A percentile compares a stretch with the other conserved stretches of the same genome.
phyloP scores from a whole-genome alignment of 2,797 vertebrate genomes.

The Odontamblyopus lacepedii region DNA sequence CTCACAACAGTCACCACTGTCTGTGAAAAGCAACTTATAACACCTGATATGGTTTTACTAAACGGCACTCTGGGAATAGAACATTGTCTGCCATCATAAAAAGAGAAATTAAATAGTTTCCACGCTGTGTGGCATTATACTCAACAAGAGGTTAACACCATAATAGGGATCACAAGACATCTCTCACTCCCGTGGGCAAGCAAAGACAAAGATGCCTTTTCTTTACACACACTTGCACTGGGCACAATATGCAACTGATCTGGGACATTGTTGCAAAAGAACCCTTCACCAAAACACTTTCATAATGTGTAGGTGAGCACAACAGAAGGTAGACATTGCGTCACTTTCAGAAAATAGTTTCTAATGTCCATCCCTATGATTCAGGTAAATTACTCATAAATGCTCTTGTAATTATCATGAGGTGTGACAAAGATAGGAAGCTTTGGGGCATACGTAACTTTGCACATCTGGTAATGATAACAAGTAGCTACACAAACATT shows the following conservation, averaged over 20 bases:
- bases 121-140: conserved; percentile 59
- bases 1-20: conserved; percentile 34
- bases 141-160: conserved; percentile 70
- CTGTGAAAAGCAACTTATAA: conserved; percentile 33
- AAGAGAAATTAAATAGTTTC: conserved; percentile 59
- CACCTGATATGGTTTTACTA: conserved; percentile 63
- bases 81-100: conserved; percentile 34
- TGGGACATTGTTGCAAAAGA: conserved; percentile 54
- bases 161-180: conserved; percentile 80
- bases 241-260: conserved; percentile 56
- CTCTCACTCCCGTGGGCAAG: conserved; percentile 49
- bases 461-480: conserved; percentile 33
- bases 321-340: conserved; percentile 18
- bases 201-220: conserved; percentile 74
- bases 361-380: conserved; percentile 16
- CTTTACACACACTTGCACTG: conserved; percentile 44
- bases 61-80: conserved; percentile 34
- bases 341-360: conserved; percentile 13
- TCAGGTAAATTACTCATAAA: conserved; percentile 8
- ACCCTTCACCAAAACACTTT: conserved; percentile 32
- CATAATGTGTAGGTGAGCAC: conserved; percentile 13
- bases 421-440: conserved; percentile 12
- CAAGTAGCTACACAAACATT: conserved; percentile 22
- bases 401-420: conserved; percentile 16
- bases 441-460: conserved; percentile 12